Evolutionary conservation across 1,140 invertebrate species (phyloP).

Genomic region (Bombus turneri): DNA sequence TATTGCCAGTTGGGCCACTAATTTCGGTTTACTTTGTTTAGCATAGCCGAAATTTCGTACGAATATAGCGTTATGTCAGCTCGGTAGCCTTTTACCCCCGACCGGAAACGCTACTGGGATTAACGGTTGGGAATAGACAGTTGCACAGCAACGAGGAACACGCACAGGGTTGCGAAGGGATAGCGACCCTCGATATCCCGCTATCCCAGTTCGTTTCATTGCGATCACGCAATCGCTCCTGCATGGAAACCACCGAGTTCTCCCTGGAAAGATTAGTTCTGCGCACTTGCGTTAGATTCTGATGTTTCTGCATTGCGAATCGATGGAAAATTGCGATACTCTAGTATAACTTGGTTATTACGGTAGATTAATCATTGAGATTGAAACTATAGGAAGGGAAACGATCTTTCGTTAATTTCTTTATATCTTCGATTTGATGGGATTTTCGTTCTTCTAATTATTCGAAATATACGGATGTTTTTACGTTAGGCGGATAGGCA

Average conservation of each 20-base stretch:
- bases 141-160: neutral
- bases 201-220: conserved; percentile 14
- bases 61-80: conserved; percentile 21
- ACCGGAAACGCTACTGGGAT: conserved; percentile 16
- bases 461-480: too few relatives aligned
- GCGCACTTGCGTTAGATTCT: neutral
- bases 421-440: too few relatives aligned
- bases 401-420: too few relatives aligned
- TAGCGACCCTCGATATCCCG: conserved; percentile 4
- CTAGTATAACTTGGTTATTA: too few relatives aligned
- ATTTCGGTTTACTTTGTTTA: neutral
- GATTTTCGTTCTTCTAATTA: too few relatives aligned
- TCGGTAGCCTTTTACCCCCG: neutral
- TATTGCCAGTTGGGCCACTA: neutral
- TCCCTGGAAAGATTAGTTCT: neutral
- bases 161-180: conserved; percentile 5
- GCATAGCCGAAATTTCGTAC: neutral
- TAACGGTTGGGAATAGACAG: conserved; percentile 29
- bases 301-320: neutral
- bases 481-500: too few relatives aligned
- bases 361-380: too few relatives aligned
- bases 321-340: neutral
- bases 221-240: neutral
- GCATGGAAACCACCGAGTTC: neutral
- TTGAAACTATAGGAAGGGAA: too few relatives aligned